Conservation (phyloP, 2,888 invertebrate genomes). For the Drosophila differens region DNA sequence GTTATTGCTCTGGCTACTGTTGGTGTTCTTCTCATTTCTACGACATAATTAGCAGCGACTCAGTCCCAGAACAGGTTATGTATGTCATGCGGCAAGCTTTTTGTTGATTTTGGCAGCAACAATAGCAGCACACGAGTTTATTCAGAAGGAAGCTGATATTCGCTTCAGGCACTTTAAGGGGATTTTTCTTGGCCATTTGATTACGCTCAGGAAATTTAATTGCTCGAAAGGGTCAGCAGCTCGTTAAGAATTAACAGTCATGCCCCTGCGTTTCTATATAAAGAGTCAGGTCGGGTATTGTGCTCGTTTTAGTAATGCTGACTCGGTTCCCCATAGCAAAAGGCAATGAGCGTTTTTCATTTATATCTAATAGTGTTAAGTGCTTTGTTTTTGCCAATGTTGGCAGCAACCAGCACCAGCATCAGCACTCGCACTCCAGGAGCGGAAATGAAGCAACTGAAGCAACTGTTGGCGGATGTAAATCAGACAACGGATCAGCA, state of each 20-base stretch:
- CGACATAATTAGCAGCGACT: slow-evolving; percentile 64
- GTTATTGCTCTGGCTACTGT: slow-evolving; percentile 9
- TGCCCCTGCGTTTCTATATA: slow-evolving; percentile 52
- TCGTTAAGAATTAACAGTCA: slow-evolving; percentile 64
- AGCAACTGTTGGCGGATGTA: slow-evolving; percentile 68
- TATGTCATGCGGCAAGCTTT: slow-evolving; percentile 48
- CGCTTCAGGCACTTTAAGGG: slow-evolving; percentile 46
- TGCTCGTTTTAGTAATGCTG: slow-evolving; percentile 23
- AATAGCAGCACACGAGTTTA: background rate
- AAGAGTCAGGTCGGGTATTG: slow-evolving; percentile 36
- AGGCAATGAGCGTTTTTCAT: slow-evolving; percentile 59
- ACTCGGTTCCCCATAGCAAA: slow-evolving; percentile 30
- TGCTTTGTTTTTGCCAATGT: slow-evolving; percentile 53
- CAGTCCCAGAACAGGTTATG: slow-evolving; percentile 56
- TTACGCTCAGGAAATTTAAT: slow-evolving; percentile 77
- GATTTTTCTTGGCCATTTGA: slow-evolving; percentile 72
- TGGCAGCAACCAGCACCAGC: slow-evolving; percentile 32
- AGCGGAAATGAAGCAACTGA: slow-evolving; percentile 69
- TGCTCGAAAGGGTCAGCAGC: slow-evolving; percentile 70
- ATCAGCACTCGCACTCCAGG: slow-evolving; percentile 10
- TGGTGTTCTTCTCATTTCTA: slow-evolving; percentile 21
- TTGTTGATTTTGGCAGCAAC: slow-evolving; percentile 24
- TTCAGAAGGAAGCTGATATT: slow-evolving; percentile 11
- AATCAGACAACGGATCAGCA: slow-evolving; percentile 69
- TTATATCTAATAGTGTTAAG: slow-evolving; percentile 73